Base-by-base conservation (phyloP, 2,797 vertebrate species). In the Hipposideros larvatus region DNA sequence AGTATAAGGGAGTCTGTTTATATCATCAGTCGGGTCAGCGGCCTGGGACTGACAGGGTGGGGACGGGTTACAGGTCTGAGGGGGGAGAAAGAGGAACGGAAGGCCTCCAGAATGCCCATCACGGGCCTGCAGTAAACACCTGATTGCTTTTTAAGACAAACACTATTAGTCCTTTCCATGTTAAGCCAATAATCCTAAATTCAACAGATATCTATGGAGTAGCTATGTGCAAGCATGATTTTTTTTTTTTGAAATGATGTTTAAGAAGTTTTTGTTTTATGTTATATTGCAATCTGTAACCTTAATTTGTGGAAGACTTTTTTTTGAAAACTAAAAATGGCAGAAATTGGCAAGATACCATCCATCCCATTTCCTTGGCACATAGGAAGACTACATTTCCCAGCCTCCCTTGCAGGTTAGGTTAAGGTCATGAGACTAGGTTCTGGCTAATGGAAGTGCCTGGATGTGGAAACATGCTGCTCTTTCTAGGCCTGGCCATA, bases 381-480 rank as follows among this genome's bases (percentile, higher is more conserved):
- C 4, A 18, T 0, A 66, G 18, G 48, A 57, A 73, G 46, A 46
- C 70, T 43, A 26, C 19, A 28, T n/a, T 61, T 84, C 57, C 75
- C 63, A 79, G 57, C 21, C 24, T 85, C 73, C 57, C 26, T 37
- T 88, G 71, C 19, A 34, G 65, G 18, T 55, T 4, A 46, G 19
- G 14, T 21, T 41, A 21, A 26, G 28, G 18, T 87, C 57, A 21
- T 0, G 4, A 26, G 31, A 43, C 31, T 2, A 7, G 13, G 14
- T 34, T 90, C 43, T 41, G 31, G 94, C 48, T 68, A 61, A 7
- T 15, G 41, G n/a, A 78, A 70, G 53, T 4, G 26, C 15, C 4
- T 48, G 63, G 37, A 37, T 8, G 0, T 3, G 41, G 61, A 10
- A 14, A 10, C 1, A 0, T 1, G 31, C 13, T 4, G 7, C 41